A percentile compares a stretch with the other conserved stretches of the same genome.
Evolutionary conservation across 2,113 vertebrate genomes (phyloP).

Genomic region (Macrotis lagotis): DNA sequence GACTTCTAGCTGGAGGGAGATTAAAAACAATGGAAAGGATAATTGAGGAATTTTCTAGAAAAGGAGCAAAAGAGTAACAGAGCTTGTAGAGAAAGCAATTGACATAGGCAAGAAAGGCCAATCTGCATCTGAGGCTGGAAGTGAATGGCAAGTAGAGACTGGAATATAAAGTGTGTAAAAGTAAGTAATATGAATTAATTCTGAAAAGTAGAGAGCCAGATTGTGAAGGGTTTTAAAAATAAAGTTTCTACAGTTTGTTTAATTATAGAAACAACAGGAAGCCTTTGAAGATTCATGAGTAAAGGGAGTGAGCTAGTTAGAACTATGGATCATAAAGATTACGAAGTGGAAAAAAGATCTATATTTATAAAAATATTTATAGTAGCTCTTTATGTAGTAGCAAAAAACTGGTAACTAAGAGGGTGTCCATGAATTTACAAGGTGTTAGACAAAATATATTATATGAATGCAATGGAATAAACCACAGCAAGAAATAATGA

Average conservation of each 20-base stretch:
- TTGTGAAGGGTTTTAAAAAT: background rate
- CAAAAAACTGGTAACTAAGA: background rate
- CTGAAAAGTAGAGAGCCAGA: background rate
- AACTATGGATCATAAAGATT: background rate
- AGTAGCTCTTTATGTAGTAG: background rate
- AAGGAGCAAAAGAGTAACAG: background rate
- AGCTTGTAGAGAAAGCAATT: background rate
- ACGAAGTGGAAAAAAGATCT: background rate
- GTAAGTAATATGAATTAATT: background rate
- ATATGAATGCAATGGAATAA: background rate
- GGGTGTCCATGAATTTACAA: background rate
- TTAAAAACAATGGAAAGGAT: background rate
- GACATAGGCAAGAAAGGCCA: background rate
- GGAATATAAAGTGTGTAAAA: background rate
- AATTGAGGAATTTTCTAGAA: background rate
- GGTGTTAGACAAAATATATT: background rate
- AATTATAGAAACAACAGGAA: background rate
- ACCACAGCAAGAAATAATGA: background rate
- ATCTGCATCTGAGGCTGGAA: background rate
- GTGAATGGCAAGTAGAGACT: background rate
- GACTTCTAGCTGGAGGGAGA: background rate
- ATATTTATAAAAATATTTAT: too few species aligned
- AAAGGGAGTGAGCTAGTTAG: background rate
- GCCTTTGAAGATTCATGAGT: background rate
- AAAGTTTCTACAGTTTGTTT: background rate